A percentile compares a stretch with the other conserved stretches of the same genome.
phyloP scores from a whole-genome alignment of 2,888 invertebrate genomes.

The Acanthopleura granulata region DNA sequence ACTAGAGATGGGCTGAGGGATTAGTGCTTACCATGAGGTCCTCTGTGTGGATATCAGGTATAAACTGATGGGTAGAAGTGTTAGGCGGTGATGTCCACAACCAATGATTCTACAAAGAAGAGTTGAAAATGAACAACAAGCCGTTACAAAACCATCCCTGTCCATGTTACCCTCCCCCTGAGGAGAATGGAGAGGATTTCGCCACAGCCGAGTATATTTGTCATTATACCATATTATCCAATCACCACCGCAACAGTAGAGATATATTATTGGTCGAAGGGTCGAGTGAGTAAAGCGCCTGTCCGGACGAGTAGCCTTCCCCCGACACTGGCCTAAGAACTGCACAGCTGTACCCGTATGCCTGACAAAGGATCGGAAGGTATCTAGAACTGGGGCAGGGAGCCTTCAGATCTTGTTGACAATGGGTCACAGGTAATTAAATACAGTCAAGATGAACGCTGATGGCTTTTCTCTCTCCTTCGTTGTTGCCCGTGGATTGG shows the following conservation, averaged over 20 bases:
- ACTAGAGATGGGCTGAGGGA: not conserved
- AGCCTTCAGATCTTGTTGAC: too few relatives aligned
- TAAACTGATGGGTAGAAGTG: conserved; percentile 59
- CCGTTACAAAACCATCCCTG: not conserved
- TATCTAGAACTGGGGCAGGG: too few relatives aligned
- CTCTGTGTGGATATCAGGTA: conserved; percentile 63
- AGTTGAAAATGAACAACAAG: conserved; percentile 23
- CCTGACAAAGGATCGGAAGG: too few relatives aligned
- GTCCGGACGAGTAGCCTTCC: not conserved
- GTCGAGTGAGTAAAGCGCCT: conserved; percentile 11
- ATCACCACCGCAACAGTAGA: conserved; percentile 14
- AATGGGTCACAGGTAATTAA: too few relatives aligned
- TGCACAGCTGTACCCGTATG: too few relatives aligned
- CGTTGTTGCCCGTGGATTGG: too few relatives aligned
- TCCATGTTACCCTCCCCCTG: not conserved
- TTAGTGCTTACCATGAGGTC: conserved; percentile 60
- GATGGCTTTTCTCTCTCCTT: too few relatives aligned
- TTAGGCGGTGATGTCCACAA: conserved; percentile 59
- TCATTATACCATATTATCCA: not conserved
- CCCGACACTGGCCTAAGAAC: not conserved
- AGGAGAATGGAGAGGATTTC: not conserved
- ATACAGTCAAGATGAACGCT: too few relatives aligned
- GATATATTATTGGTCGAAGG: not conserved
- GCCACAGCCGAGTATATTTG: not conserved
- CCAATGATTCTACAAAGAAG: conserved; percentile 62